Base-by-base conservation (phyloP, 2,888 invertebrate genomes). In the Drosophila formosana region DNA sequence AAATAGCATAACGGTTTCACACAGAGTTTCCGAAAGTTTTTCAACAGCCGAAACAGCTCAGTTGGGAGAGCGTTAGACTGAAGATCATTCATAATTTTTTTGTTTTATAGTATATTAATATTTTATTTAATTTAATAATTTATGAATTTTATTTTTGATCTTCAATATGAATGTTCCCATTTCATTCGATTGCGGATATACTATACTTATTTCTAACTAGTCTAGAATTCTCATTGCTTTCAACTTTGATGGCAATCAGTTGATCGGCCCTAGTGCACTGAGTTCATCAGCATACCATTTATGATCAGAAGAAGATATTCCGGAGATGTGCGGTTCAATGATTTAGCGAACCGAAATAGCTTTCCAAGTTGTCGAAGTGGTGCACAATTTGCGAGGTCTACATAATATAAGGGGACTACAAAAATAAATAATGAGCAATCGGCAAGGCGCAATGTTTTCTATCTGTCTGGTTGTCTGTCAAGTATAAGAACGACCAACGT, bases 31-130 rank as follows among this genome's bases (percentile, higher is more conserved):
- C 2, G 0, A 0, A 0, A 0, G 0, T 0, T 0, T 0, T 0
- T 0, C 47, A 49, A 1, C 8, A 11, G 94, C 95, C 95, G 95
- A 95, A 95, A 95, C 95, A 95, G 95, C 95, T 95, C 95, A 95
- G 95, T 95, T 95, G 95, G 95, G 95, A 95, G 95, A 95, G 95
- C 95, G 95, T 95, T 95, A 95, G 95, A 95, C 95, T 95, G 95
- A 95, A 95, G 95, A 95, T 95, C 95, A 95, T 95, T 94, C 94
- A 95, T 93, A 95, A 94, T 95, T 95, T 95, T 95, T 95, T 95
- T 95, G 2, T 43, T 53, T 43, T 18, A 18, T 18, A 18, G 18
- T 18, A 18, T 18, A 18, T 18, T 18, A 18, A 18, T 18, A 18
- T 64, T 72, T 26, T 1, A 8, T 7, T 75, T 67, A n/a, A 32